Evolutionary conservation across 2,797 vertebrate genomes (phyloP), one percentile per base, ranked within the genome.

Genomic region (Setipinna tenuifilis): DNA sequence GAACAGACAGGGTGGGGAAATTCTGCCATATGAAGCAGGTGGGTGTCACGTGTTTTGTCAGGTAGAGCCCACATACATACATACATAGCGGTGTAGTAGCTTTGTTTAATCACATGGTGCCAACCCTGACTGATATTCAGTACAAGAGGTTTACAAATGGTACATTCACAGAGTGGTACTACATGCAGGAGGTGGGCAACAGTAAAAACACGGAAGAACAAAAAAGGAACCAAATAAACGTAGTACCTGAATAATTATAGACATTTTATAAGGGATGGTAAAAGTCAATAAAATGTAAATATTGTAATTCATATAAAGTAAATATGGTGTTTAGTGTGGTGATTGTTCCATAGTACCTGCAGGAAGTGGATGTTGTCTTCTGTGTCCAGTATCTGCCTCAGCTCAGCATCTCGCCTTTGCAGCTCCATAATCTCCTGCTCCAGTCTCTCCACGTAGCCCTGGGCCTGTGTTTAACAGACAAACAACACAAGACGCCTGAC

Each of bases 381-480:
- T 0, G 95, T 96, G 83, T 96, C 92, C 0, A 97, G 92, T 85
- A 96, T 95, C 35, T 93, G 93, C 31, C 92, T 89, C 0, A 95
- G 90, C 91, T 93, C 93, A 2, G 92, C 50, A 0, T 95, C 96
- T 83, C 94, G 87, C 5, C 92, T 94, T 86, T 96, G 95, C 65
- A 98, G 93, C 88, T 96, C 95, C 85, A 93, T 88, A 7, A 97
- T 95, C 92, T 97, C 96, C 88, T 95, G 94, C 89, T 96, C 95
- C 90, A 97, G 91, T 0, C 96, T 96, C n/a, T 96, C 95, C 88
- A 96, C 86, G 48, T 97, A 95, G 81, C 96, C 93, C 5, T 93
- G 91, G 0, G 95, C 95, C 91, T 96, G 94, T 2, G n/a, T 81
- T 65, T 11, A 2, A 44, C 71, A 75, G 19, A 0, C 68, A 78